Evolutionary conservation across 1,140 invertebrate species (phyloP).

Genomic region (Eriocheir sinensis): DNA sequence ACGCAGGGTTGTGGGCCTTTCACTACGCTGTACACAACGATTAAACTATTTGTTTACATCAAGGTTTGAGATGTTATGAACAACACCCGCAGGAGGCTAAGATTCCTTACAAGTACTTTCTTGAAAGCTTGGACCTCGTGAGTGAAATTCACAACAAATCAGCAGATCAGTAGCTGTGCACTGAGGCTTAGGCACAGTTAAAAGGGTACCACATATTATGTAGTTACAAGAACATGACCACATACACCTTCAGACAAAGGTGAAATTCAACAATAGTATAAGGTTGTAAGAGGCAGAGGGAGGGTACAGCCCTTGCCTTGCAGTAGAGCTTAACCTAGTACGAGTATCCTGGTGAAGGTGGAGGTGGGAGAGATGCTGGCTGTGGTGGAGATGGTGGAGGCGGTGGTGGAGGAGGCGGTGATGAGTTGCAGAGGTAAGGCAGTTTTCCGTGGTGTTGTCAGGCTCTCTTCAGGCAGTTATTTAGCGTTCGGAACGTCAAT

Average conservation of each 20-base stretch:
- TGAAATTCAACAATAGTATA: neutral
- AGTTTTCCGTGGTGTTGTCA: neutral
- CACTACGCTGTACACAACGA: neutral
- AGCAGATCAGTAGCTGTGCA: neutral
- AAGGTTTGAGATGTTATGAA: constrained; percentile 13
- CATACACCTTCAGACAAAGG: neutral
- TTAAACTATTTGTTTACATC: neutral
- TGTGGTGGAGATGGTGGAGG: neutral
- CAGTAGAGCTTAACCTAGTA: neutral
- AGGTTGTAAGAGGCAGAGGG: neutral
- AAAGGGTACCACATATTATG: neutral
- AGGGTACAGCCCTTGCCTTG: neutral
- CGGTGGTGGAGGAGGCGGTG: neutral
- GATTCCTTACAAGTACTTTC: neutral
- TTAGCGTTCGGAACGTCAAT: neutral
- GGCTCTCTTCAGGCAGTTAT: neutral
- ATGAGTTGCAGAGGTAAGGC: constrained; percentile 20
- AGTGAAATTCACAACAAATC: constrained; percentile 4
- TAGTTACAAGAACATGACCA: neutral
- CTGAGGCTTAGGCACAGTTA: neutral
- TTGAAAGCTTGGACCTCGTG: neutral
- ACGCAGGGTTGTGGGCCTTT: neutral
- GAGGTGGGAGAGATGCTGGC: too few species aligned
- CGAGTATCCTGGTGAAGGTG: neutral
- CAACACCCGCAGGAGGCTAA: neutral